Conservation (phyloP, 2,113 vertebrate genomes). For the Aspidoscelis tigris region DNA sequence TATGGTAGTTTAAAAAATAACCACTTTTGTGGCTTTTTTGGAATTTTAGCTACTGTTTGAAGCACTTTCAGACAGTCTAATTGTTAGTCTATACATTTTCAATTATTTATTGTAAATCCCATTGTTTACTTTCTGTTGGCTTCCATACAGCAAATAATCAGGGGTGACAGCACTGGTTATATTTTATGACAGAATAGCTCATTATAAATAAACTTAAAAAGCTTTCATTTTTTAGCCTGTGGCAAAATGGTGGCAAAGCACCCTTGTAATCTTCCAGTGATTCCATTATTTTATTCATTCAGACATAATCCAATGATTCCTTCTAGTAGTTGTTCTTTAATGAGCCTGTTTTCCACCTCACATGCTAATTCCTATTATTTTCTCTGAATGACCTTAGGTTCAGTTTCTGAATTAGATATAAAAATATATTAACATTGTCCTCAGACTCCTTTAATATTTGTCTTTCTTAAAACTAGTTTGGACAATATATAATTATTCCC, state of each 20-base stretch:
- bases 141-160: slow-evolving; percentile 10
- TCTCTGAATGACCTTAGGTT: not conserved
- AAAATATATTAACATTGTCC: not conserved
- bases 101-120: not conserved
- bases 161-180: not conserved
- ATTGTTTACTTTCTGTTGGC: slow-evolving; percentile 6
- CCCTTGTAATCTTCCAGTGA: not conserved
- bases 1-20: no score
- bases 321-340: slow-evolving; percentile 12
- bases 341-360: not conserved
- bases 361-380: not conserved
- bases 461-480: not conserved
- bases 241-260: slow-evolving; percentile 21
- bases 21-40: no score
- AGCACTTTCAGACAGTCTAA: not conserved
- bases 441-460: not conserved
- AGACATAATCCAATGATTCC: slow-evolving; percentile 2
- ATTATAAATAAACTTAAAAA: not conserved
- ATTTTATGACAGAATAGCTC: not conserved
- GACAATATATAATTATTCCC: slow-evolving; percentile 10
- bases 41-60: not conserved
- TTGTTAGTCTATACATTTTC: slow-evolving; percentile 3
- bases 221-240: not conserved
- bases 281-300: slow-evolving; percentile 14
- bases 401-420: not conserved